phyloP scores from a whole-genome alignment of 2,888 invertebrate species.

The Monoplex corrugatus region DNA sequence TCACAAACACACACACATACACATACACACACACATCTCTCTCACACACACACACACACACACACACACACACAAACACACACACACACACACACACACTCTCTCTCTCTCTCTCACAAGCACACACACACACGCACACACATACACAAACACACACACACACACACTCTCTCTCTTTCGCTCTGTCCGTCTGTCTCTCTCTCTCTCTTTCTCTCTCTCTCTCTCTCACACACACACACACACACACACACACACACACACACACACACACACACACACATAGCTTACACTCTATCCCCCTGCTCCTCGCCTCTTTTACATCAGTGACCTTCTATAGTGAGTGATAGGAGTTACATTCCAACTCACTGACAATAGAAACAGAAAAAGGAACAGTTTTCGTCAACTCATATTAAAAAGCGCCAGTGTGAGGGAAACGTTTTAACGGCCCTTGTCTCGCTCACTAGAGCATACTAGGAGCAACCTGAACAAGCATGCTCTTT shows the following conservation, averaged over 20 bases:
- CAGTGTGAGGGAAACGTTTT: too few species aligned
- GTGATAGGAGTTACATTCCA: too few species aligned
- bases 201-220: neutral
- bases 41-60: neutral
- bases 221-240: too few species aligned
- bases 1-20: neutral
- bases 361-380: too few species aligned
- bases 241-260: too few species aligned
- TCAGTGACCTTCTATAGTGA: too few species aligned
- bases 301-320: neutral
- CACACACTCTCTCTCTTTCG: neutral
- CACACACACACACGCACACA: neutral
- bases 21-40: neutral
- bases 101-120: neutral
- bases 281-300: neutral
- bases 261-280: too few species aligned
- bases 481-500: too few species aligned
- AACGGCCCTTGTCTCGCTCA: too few species aligned
- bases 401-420: too few species aligned
- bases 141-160: neutral
- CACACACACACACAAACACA: neutral
- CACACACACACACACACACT: neutral
- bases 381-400: too few species aligned
- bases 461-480: too few species aligned
- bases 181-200: neutral